Percentiles rank a stretch among this genome's conserved stretches.
phyloP scores from a whole-genome alignment of 2,797 vertebrate species.

The Gastrophryne carolinensis region DNA sequence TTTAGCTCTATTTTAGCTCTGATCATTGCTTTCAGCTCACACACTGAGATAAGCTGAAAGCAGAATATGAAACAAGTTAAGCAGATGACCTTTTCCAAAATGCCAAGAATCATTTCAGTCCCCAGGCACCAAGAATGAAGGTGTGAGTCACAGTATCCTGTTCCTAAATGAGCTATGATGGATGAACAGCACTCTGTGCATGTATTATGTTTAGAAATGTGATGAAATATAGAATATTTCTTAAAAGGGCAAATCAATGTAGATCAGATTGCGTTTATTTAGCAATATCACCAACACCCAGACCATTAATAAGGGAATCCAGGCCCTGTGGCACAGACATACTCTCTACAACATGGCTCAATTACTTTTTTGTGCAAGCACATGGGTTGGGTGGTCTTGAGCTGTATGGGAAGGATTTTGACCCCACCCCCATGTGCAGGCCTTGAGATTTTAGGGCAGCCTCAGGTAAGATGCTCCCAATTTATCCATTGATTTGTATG shows the following conservation, averaged over 20 bases:
- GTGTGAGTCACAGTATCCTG: slow-evolving; percentile 21
- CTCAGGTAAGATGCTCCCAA: no score
- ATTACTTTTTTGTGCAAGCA: no score
- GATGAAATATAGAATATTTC: background rate
- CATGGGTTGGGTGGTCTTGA: no score
- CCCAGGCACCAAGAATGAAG: background rate
- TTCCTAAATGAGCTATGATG: background rate
- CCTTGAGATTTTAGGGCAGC: no score
- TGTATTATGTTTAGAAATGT: background rate
- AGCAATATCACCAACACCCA: no score
- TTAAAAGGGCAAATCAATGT: background rate
- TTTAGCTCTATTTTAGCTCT: slow-evolving; percentile 6
- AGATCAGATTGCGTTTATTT: no score
- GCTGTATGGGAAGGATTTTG: no score
- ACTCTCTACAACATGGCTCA: no score
- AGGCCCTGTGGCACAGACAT: no score
- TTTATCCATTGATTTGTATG: no score
- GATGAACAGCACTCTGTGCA: background rate
- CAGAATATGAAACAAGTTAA: slow-evolving; percentile 8
- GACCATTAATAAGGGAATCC: no score
- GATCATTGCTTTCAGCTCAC: background rate
- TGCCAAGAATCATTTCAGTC: slow-evolving; percentile 30
- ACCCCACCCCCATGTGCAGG: no score
- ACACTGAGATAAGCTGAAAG: slow-evolving; percentile 11
- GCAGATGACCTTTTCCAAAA: slow-evolving; percentile 30